phyloP scores from a whole-genome alignment of 2,797 vertebrate genomes.

The Dicrostonyx torquatus region DNA sequence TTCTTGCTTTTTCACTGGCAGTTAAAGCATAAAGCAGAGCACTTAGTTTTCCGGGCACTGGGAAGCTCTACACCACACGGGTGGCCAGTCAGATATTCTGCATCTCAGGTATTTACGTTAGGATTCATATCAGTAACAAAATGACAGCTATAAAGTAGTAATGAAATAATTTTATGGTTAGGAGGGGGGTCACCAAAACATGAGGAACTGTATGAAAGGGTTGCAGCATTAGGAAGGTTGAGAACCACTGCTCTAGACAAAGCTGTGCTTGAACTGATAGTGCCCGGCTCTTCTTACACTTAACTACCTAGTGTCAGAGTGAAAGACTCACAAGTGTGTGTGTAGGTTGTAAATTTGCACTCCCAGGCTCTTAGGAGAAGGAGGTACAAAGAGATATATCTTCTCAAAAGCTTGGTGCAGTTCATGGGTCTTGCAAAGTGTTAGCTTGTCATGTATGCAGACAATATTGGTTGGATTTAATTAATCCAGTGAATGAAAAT shows the following conservation, averaged over 20 bases:
- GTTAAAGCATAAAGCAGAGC: not conserved
- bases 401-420: not conserved
- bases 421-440: not conserved
- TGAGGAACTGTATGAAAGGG: not conserved
- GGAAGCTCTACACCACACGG: not conserved
- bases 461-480: not conserved
- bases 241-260: not conserved
- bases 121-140: too few species aligned
- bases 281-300: not conserved
- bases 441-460: not conserved
- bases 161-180: not conserved
- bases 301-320: not conserved
- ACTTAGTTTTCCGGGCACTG: not conserved
- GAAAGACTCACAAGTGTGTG: not conserved
- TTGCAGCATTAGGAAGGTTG: not conserved
- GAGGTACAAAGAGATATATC: not conserved
- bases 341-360: not conserved
- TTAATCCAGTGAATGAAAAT: not conserved
- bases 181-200: not conserved
- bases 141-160: not conserved
- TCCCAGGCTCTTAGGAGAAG: not conserved
- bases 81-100: not conserved
- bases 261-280: not conserved
- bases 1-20: not conserved
- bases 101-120: not conserved